Conservation (phyloP, 2,888 invertebrate genomes). For the Catonia carolina region DNA sequence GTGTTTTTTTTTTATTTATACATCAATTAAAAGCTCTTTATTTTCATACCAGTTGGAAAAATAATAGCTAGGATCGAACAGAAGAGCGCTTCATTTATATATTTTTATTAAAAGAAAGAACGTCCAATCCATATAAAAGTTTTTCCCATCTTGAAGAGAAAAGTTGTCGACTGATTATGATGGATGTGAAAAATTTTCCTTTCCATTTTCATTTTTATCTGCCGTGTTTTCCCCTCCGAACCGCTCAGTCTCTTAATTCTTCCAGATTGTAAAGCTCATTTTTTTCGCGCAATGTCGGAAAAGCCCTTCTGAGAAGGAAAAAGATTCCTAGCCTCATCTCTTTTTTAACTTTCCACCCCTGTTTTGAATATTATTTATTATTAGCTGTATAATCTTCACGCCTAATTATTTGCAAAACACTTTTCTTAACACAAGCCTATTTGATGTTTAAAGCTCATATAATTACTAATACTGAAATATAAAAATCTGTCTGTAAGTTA, state of each 20-base stretch:
- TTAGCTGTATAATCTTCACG: slow-evolving; percentile 8
- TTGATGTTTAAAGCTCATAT: too few species aligned
- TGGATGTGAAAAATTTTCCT: slow-evolving; percentile 10
- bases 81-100: too few species aligned
- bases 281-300: slow-evolving; percentile 10
- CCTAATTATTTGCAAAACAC: slow-evolving; percentile 6
- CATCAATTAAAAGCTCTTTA: too few species aligned
- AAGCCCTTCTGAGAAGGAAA: slow-evolving; percentile 5
- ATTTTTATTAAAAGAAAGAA: too few species aligned
- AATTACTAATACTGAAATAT: too few species aligned
- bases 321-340: not conserved
- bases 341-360: not conserved
- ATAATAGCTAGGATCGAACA: too few species aligned
- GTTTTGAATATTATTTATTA: slow-evolving; percentile 5
- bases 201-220: slow-evolving; percentile 14
- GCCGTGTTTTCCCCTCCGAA: slow-evolving; percentile 15
- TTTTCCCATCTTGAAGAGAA: not conserved
- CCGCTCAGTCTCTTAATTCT: slow-evolving; percentile 21
- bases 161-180: slow-evolving; percentile 10
- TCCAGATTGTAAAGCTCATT: slow-evolving; percentile 22
- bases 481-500: too few species aligned
- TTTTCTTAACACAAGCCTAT: slow-evolving; percentile 1
- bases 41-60: too few species aligned
- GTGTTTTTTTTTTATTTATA: too few species aligned
- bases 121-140: too few species aligned